phyloP scores from a whole-genome alignment of 1,140 invertebrate species.

The Trichoplusia ni region DNA sequence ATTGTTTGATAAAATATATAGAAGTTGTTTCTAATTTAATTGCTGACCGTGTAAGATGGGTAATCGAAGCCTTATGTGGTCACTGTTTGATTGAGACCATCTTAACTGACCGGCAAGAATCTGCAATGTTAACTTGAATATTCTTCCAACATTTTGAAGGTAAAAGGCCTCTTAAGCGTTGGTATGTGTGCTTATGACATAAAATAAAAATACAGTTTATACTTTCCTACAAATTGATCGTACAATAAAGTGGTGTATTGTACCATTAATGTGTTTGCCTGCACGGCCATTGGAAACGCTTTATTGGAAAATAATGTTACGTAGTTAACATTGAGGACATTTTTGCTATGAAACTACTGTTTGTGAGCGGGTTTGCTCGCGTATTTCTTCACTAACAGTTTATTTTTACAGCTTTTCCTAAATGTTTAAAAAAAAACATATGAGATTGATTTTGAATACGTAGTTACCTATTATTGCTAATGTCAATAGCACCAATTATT shows the following conservation, averaged over 20 bases:
- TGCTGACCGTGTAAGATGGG: slow-evolving; percentile 13
- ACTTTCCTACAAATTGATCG: slow-evolving; percentile 16
- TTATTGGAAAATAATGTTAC: slow-evolving; percentile 19
- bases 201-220: background rate
- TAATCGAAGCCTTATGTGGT: slow-evolving; percentile 2
- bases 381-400: too few relatives aligned
- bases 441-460: too few relatives aligned
- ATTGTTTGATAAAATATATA: slow-evolving; percentile 8
- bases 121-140: too few relatives aligned
- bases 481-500: too few relatives aligned
- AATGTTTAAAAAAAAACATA: too few relatives aligned
- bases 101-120: too few relatives aligned
- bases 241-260: slow-evolving; percentile 10
- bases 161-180: background rate
- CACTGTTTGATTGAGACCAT: slow-evolving; percentile 3
- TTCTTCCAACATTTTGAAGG: background rate
- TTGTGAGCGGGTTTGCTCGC: background rate
- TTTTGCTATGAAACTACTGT: background rate
- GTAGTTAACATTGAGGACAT: slow-evolving; percentile 11
- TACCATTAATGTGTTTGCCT: slow-evolving; percentile 6
- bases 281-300: background rate
- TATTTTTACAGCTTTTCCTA: too few relatives aligned
- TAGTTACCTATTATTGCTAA: too few relatives aligned
- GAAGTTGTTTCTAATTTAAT: slow-evolving; percentile 22
- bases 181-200: background rate